Conservation (phyloP, 2,113 vertebrate species). For the Falcunculus frontatus region DNA sequence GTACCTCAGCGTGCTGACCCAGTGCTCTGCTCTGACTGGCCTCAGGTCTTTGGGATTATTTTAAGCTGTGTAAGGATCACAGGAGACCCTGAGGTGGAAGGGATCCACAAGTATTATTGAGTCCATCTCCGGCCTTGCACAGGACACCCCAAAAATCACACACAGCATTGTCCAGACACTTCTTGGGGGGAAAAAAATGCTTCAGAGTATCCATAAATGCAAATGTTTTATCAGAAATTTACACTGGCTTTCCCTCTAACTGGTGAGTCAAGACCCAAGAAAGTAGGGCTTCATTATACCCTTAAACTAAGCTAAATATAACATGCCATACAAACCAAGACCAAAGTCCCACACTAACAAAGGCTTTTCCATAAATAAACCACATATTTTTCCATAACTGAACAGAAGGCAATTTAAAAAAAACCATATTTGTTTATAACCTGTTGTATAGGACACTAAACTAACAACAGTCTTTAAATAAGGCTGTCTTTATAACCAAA, state of each 20-base stretch:
- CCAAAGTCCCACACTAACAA: neutral
- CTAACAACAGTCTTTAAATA: neutral
- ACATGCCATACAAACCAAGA: neutral
- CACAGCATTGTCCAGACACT: neutral
- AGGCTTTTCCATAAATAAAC: neutral
- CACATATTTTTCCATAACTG: neutral
- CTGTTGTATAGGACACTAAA: neutral
- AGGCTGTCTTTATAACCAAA: neutral
- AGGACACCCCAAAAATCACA: neutral
- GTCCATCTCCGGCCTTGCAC: neutral
- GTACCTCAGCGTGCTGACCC: accelerated
- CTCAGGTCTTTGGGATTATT: neutral
- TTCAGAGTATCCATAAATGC: neutral
- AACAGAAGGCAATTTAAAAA: neutral
- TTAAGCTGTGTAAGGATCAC: neutral
- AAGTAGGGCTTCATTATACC: neutral
- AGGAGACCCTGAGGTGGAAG: neutral
- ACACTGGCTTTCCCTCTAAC: neutral
- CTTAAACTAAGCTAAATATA: neutral
- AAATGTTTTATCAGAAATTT: neutral
- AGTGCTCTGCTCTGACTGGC: neutral
- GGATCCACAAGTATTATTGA: neutral
- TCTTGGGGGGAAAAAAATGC: neutral
- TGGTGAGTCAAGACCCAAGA: neutral
- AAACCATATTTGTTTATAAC: neutral